A percentile compares a stretch with the other conserved stretches of the same genome.
Conservation (phyloP, 2,113 vertebrate species). For the Butorides virescens region DNA sequence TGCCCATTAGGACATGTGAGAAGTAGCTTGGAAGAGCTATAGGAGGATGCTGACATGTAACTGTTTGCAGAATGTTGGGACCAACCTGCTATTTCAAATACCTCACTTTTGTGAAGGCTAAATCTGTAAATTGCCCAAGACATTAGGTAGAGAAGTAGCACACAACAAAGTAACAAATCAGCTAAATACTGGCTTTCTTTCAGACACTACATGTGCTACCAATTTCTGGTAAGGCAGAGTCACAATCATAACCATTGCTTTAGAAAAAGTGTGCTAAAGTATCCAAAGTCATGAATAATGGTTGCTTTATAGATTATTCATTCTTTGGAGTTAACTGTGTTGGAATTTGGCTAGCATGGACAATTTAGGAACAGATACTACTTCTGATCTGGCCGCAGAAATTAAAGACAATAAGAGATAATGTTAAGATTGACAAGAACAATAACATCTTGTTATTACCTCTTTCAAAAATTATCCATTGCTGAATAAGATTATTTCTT, state of each 20-base stretch:
- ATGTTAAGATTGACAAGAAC: neutral
- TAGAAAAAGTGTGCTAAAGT: neutral
- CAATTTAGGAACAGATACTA: neutral
- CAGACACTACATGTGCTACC: neutral
- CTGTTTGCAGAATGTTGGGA: neutral
- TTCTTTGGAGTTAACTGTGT: neutral
- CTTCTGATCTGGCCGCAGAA: neutral
- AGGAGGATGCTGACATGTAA: slow-evolving; percentile 1
- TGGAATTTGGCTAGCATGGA: neutral
- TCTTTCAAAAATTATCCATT: neutral
- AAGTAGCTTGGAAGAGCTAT: slow-evolving; percentile 21
- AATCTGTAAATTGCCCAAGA: slow-evolving; percentile 27
- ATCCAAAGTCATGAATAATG: neutral
- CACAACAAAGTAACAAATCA: neutral
- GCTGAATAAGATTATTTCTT: neutral
- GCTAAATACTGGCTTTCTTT: neutral
- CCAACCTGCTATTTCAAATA: neutral
- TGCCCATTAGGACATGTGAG: neutral
- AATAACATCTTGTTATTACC: neutral
- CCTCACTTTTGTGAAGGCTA: neutral
- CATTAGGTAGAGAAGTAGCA: neutral
- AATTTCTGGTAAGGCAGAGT: neutral
- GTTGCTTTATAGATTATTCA: neutral
- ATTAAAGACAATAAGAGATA: neutral
- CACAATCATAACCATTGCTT: neutral